Evolutionary conservation across 2,888 invertebrate genomes (phyloP).

Genomic region (Athetis lepigone): DNA sequence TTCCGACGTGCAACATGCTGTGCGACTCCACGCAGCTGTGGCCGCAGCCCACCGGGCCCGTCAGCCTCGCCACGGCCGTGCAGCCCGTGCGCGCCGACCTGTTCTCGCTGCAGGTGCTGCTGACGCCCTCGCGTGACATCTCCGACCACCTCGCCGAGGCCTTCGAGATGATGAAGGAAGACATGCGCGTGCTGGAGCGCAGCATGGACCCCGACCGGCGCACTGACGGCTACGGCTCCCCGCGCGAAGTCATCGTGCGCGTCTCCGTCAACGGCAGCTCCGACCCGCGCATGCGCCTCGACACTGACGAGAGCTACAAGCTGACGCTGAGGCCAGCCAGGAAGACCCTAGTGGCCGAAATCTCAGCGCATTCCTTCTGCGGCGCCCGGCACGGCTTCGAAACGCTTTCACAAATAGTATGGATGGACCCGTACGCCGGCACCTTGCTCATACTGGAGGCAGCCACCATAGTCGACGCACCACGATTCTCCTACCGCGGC

Average conservation of each 20-base stretch:
- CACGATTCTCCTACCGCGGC: slow-evolving; percentile 95
- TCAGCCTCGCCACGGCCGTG: slow-evolving; percentile 92
- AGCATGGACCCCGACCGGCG: slow-evolving; percentile 72
- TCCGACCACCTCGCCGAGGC: slow-evolving; percentile 85
- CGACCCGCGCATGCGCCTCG: slow-evolving; percentile 91
- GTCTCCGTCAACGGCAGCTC: slow-evolving; percentile 89
- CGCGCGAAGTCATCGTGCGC: slow-evolving; percentile 85
- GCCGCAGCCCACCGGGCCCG: slow-evolving; percentile 95
- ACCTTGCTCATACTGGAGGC: slow-evolving; percentile 92
- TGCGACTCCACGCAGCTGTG: slow-evolving; percentile 94
- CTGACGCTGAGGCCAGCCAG: slow-evolving; percentile 90
- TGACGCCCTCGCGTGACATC: slow-evolving; percentile 81
- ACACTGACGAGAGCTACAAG: slow-evolving; percentile 94
- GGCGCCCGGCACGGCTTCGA: slow-evolving; percentile 95
- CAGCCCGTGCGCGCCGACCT: slow-evolving; percentile 90
- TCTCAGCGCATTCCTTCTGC: slow-evolving; percentile 93
- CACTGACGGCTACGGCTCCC: slow-evolving; percentile 74
- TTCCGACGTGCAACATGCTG: slow-evolving; percentile 94
- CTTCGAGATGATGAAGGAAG: slow-evolving; percentile 87
- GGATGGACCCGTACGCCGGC: slow-evolving; percentile 93
- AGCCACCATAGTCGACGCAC: slow-evolving; percentile 94
- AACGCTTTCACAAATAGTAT: slow-evolving; percentile 94
- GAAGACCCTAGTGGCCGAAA: slow-evolving; percentile 89
- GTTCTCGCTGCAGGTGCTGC: slow-evolving; percentile 84
- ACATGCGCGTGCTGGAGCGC: slow-evolving; percentile 86